phyloP scores from a whole-genome alignment of 30 jellyfish, hydroid and myxozoan genomes.

The Hydra vulgaris region DNA sequence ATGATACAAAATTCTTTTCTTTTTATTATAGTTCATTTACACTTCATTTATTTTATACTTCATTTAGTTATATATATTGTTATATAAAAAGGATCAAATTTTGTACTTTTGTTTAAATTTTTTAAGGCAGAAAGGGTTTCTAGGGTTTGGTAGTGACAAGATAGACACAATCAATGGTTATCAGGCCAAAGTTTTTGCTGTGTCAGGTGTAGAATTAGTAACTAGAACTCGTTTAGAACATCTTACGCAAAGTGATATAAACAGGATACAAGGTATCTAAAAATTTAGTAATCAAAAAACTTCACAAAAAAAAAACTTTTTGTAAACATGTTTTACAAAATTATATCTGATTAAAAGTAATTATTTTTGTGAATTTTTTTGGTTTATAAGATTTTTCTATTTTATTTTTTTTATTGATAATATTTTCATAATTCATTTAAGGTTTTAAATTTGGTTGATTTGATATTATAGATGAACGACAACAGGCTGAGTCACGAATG shows the following conservation, averaged over 20 bases:
- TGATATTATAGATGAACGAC: constrained; percentile 48
- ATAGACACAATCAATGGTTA: constrained; percentile 61
- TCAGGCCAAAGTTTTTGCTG: constrained; percentile 59
- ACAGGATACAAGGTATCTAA: constrained; percentile 51
- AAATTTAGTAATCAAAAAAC: no score
- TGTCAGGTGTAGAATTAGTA: constrained; percentile 81
- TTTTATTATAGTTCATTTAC: no score
- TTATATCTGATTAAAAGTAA: no score
- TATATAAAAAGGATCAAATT: neutral
- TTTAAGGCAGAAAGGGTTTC: constrained; percentile 25
- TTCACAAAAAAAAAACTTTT: no score
- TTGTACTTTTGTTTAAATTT: neutral
- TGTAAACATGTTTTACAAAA: no score
- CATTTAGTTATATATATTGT: no score
- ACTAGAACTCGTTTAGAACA: constrained; percentile 92
- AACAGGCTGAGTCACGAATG: constrained; percentile 51
- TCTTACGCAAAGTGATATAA: constrained; percentile 66
- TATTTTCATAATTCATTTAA: neutral
- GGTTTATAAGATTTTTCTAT: neutral
- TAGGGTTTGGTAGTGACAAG: constrained; percentile 93
- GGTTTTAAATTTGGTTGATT: neutral
- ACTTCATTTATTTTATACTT: no score
- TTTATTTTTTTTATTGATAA: neutral
- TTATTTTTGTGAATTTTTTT: no score
- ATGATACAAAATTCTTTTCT: no score